Evolutionary conservation across 1,140 invertebrate species (phyloP).

Genomic region (Drosophila tristis): DNA sequence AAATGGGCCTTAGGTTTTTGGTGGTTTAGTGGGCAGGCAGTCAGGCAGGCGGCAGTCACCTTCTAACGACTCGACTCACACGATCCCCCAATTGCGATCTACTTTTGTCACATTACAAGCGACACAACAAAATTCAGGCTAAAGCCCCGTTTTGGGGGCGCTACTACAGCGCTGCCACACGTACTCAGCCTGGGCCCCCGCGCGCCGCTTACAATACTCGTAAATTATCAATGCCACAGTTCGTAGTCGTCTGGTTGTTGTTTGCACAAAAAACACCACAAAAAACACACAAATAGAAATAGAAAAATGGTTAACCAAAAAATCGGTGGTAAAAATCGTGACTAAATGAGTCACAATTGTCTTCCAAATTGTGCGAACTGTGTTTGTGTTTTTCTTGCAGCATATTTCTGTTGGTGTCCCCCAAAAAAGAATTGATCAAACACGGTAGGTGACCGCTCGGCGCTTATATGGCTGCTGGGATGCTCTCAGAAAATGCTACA

Average conservation of each 20-base stretch:
- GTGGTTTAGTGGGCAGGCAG: slow-evolving; percentile 27
- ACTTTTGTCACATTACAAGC: slow-evolving; percentile 63
- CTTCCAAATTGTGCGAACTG: slow-evolving; percentile 63
- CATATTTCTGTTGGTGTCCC: slow-evolving; percentile 8
- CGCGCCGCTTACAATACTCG: slow-evolving; percentile 43
- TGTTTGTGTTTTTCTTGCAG: slow-evolving; percentile 6
- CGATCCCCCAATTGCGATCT: slow-evolving; percentile 60
- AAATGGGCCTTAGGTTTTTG: slow-evolving; percentile 33
- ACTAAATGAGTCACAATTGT: slow-evolving; percentile 72
- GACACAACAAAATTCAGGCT: slow-evolving; percentile 5
- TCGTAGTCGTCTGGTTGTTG: slow-evolving; percentile 29
- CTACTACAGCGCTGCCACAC: no score
- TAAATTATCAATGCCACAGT: slow-evolving; percentile 61
- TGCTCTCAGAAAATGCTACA: not conserved
- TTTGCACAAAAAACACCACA: slow-evolving; percentile 24
- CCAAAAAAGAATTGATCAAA: slow-evolving; percentile 27
- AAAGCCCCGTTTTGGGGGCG: not conserved
- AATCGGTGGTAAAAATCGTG: slow-evolving; percentile 44
- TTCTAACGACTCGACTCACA: slow-evolving; percentile 53
- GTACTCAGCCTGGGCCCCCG: not conserved
- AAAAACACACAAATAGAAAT: slow-evolving; percentile 1
- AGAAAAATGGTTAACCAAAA: slow-evolving; percentile 15
- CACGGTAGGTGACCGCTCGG: not conserved
- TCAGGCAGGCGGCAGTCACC: slow-evolving; percentile 11
- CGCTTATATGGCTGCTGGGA: not conserved